Evolutionary conservation across 2,888 invertebrate genomes (phyloP), one percentile per base, ranked within the genome.

Genomic region (Melanostoma mellinum): DNA sequence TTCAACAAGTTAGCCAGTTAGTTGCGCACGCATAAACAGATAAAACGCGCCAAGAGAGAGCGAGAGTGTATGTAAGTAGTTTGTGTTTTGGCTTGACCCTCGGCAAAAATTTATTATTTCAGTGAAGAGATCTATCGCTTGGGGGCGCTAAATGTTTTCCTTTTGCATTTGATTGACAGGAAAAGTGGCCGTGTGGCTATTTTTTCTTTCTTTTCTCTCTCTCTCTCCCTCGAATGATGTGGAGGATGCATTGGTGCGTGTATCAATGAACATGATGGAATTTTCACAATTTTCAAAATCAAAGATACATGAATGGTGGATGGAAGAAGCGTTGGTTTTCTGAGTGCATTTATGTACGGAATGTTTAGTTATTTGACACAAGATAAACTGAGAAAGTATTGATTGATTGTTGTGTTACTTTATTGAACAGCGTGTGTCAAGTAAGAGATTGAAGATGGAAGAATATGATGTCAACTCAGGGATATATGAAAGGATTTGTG

Each of bases 1-100:
- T 68, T 63, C 61, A 10, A 3, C 42, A 53, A 4, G 30, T 30
- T 30, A 55, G 53, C 46, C 44, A 53, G 65, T 67, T 60, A 35
- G 78, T 73, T 81, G 76, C 81, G 81, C 81, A 81, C 81, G 81
- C 81, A 81, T 76, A 56, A 72, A 72, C 78, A 73, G 48, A 30
- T 50, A 50, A 9, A 38, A 38, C 40, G 10, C 53, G 44, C 50
- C 53, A 9, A 36, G 40, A 61, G 67, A 56, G 40, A 48, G 46
- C 5, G 56, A 56, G 72, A 50, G 56, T 9, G 36, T 35, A 46
- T 53, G 61, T 72, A 55, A 35, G 42, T 63, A 61, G 46, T 36
- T 30, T 63, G 63, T 63, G 50, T 50, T 77, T 82, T 58, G 68
- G 63, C 60, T 58, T 82, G 82, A 78, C 78, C 78, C 72, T 68